phyloP scores from a whole-genome alignment of 2,797 vertebrate species.

The Rhynchonycteris naso region DNA sequence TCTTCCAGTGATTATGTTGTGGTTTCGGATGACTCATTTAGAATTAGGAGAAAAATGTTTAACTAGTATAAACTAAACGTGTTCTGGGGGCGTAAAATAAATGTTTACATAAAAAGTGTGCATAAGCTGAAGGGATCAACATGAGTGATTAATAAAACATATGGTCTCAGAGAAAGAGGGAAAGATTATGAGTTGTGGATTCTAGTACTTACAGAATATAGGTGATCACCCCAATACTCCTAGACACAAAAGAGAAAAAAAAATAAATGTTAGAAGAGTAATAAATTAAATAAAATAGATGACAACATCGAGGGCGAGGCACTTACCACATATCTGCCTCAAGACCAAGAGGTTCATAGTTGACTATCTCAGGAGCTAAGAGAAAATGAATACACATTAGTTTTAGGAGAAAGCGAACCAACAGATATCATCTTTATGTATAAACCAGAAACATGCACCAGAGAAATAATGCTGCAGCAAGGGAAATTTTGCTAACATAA shows the following conservation, averaged over 20 bases:
- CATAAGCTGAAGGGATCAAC: background rate
- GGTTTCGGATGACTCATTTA: constrained; percentile 56
- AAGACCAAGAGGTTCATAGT: constrained; percentile 97
- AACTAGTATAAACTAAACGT: constrained; percentile 59
- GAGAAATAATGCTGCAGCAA: background rate
- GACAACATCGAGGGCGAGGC: constrained; percentile 39
- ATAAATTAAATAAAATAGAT: constrained; percentile 19
- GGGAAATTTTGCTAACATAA: background rate
- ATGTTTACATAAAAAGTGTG: background rate
- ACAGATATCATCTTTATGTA: background rate
- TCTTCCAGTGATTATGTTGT: constrained; percentile 19
- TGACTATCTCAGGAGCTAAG: constrained; percentile 98
- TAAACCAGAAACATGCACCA: background rate
- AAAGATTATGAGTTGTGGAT: background rate
- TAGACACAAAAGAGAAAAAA: constrained; percentile 77
- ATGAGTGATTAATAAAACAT: background rate
- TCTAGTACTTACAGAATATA: constrained; percentile 91
- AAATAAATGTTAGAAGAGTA: constrained; percentile 71
- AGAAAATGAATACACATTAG: constrained; percentile 75
- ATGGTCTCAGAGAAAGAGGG: constrained; percentile 48
- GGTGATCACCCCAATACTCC: constrained; percentile 92
- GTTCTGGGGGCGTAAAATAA: constrained; percentile 25
- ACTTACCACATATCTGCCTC: constrained; percentile 99
- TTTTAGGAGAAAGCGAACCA: background rate
- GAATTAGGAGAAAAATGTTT: constrained; percentile 43